Percentiles rank a stretch among this genome's conserved stretches.
phyloP scores from a whole-genome alignment of 2,797 vertebrate genomes.

The Labroides dimidiatus region DNA sequence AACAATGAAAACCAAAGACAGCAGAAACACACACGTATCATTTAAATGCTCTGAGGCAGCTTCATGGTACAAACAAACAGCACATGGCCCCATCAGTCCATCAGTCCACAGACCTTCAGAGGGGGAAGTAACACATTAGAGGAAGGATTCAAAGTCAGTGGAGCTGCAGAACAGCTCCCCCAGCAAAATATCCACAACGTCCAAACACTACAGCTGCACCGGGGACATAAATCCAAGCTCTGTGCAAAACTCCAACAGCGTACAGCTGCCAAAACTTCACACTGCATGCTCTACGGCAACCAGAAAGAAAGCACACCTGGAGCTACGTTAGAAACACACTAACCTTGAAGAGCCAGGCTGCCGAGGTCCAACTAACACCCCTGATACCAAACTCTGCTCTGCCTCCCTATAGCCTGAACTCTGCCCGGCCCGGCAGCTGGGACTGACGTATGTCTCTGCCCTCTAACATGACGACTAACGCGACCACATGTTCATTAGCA shows the following conservation, averaged over 20 bases:
- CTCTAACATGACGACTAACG: constrained; percentile 49
- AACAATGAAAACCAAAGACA: too few species aligned
- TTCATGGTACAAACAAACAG: constrained; percentile 33
- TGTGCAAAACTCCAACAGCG: not conserved
- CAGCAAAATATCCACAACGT: constrained; percentile 20
- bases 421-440: constrained; percentile 57
- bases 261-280: constrained; percentile 28
- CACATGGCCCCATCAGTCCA: constrained; percentile 25
- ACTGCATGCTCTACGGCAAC: not conserved
- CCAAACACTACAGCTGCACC: constrained; percentile 27
- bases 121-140: constrained; percentile 69
- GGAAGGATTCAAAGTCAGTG: constrained; percentile 22
- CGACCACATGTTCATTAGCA: constrained; percentile 48
- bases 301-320: constrained; percentile 36
- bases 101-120: constrained; percentile 29
- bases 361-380: constrained; percentile 47
- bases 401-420: constrained; percentile 56
- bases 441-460: constrained; percentile 32
- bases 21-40: not conserved
- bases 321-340: constrained; percentile 51
- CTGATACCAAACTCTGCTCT: constrained; percentile 33
- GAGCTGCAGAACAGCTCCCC: constrained; percentile 10
- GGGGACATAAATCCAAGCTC: constrained; percentile 23
- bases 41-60: constrained; percentile 24
- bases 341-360: constrained; percentile 59